Conservation (phyloP, 2,797 vertebrate genomes). For the Eospalax fontanierii region DNA sequence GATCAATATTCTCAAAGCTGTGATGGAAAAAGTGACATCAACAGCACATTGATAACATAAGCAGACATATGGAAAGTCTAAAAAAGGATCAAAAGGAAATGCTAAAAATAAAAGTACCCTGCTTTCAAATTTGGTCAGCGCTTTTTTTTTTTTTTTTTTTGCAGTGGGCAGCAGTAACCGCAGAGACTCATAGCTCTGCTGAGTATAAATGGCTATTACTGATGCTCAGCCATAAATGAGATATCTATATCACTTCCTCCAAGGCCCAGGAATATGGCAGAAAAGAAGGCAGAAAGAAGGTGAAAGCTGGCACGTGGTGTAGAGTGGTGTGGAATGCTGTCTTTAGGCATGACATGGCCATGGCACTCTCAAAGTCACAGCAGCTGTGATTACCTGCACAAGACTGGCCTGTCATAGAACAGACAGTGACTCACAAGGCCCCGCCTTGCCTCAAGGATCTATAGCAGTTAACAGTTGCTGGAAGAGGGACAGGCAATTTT, state of each 20-base stretch:
- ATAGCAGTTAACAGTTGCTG: not conserved
- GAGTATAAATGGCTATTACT: not conserved
- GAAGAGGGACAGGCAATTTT: not conserved
- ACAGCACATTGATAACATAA: not conserved
- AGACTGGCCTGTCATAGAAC: not conserved
- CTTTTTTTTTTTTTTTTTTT: not conserved
- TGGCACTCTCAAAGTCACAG: not conserved
- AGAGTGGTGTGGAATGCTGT: too few relatives aligned
- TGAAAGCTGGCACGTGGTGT: not conserved
- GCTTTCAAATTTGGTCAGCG: not conserved
- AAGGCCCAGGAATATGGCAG: not conserved
- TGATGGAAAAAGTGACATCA: not conserved
- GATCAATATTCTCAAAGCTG: not conserved
- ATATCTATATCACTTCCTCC: not conserved
- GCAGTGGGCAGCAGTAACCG: not conserved
- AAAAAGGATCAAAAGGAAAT: conserved; percentile 1
- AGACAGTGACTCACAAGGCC: not conserved
- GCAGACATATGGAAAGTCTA: not conserved
- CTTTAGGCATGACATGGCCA: not conserved
- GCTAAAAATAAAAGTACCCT: not conserved
- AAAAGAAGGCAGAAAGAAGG: not conserved
- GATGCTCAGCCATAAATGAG: not conserved
- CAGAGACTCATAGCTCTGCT: not conserved
- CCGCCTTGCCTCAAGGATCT: too few relatives aligned
- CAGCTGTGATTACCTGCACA: not conserved